Evolutionary conservation across 2,888 invertebrate genomes (phyloP), one percentile per base, ranked within the genome.

Genomic region (Entomobrya multifasciata): DNA sequence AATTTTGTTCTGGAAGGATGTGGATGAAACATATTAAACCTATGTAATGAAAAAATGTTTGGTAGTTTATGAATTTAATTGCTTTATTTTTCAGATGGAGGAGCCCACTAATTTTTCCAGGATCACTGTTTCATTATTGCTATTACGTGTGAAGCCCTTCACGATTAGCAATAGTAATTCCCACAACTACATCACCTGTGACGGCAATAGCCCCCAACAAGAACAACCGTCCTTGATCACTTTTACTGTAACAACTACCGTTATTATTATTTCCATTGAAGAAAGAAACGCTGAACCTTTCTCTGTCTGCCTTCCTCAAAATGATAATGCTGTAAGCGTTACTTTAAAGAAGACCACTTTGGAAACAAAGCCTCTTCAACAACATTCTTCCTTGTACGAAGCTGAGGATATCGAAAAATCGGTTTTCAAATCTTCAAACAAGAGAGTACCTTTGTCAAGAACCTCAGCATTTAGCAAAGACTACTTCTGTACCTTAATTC

Each of bases 401-500:
- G n/a, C n/a, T n/a, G n/a, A n/a, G n/a, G n/a, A 17, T 4, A 49
- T 4, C 13, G 44, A 49, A 52, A 44, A 27, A 1, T 6, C 17
- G n/a, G 27, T 36, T 25, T 3, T 1, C 1, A 47, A n/a, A 30
- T 41, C 41, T 36, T 36, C 36, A 6, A 36, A 8, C 41, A 30
- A 49, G 15, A 74, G 30, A 25, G 74, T 52, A 74, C 74, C 74
- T 74, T 74, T 74, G 52, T n/a, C 49, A 15, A 22, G 22, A 74
- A 74, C 27, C 49, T 52, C 52, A 27, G 74, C 74, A 74, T 74
- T 74, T 74, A 74, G 15, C 49, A 74, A 49, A 52, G 80, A 81
- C 80, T 70, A 81, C 80, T 55, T 41, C 30, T 70, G 81, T 82
- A 82, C 81, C 81, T 82, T 82, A 44, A 41, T 82, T 41, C 17